Evolutionary conservation across 2,888 invertebrate genomes (phyloP), one percentile per base, ranked within the genome.

Genomic region (Vandiemenella viatica): DNA sequence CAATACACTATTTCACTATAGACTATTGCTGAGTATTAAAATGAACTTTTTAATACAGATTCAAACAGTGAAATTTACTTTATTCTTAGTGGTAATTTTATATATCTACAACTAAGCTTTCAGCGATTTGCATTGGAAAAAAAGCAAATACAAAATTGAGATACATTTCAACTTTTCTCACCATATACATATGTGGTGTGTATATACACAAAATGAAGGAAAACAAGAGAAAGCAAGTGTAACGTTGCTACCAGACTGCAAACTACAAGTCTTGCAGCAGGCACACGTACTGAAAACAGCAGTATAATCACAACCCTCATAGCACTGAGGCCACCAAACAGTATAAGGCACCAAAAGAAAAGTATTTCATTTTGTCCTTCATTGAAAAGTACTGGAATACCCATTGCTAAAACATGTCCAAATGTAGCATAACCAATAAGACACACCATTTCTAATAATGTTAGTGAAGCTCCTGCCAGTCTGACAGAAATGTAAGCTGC

Each of bases 151-250:
- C n/a, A n/a, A n/a, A n/a, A n/a, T n/a, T n/a, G n/a, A n/a, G n/a
- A n/a, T n/a, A n/a, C n/a, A n/a, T n/a, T n/a, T n/a, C n/a, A n/a
- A n/a, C n/a, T n/a, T n/a, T n/a, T n/a, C n/a, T 32, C 50, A 7
- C 61, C 63, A 55, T 66, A 66, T 4, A 56, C 55, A 61, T 66
- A 70, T 18, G 63, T 66, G 46, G 59, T 63, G 61, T 70, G 70
- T 69, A 73, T 69, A 56, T 67, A 72, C 4, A 67, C 65, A 60
- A 71, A 72, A 60, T 73, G 70, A 48, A 72, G 58, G 58, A 69
- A 71, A 42, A 72, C 63, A n/a, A 71, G 57, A 58, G 67, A 70
- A 46, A 73, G 59, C 18, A 72, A 61, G 58, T 74, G 71, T 45
- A 65, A 55, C 40, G 67, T 60, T 8, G 67, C 66, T 37, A 71